Percentiles rank a stretch among this genome's conserved stretches.
phyloP scores from a whole-genome alignment of 2,888 invertebrate genomes.

The Nomada lathburiana region DNA sequence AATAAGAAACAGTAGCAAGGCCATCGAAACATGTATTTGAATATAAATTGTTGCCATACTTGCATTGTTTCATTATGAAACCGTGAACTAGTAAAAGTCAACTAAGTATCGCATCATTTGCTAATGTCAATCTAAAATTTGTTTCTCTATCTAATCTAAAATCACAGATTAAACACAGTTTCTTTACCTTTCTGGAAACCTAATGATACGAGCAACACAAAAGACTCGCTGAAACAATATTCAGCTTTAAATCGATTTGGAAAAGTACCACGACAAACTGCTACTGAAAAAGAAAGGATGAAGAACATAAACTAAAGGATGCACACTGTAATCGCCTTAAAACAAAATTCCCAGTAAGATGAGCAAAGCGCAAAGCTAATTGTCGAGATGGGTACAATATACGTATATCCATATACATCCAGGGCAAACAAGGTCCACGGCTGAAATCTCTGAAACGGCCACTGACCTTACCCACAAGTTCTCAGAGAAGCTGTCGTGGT shows the following conservation, averaged over 20 bases:
- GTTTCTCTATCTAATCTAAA: too few species aligned
- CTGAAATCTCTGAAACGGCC: constrained; percentile 51
- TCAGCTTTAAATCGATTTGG: neutral
- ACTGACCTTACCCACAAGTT: constrained; percentile 52
- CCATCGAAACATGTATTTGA: too few species aligned
- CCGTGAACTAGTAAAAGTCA: too few species aligned
- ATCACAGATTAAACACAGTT: too few species aligned
- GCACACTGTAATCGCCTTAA: neutral
- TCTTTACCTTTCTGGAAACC: too few species aligned
- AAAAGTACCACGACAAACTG: neutral
- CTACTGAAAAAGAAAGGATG: neutral
- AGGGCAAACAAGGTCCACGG: constrained; percentile 18
- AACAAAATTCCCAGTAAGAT: neutral
- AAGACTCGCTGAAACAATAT: neutral
- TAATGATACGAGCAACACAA: too few species aligned
- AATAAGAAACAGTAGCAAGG: too few species aligned
- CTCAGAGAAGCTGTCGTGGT: constrained; percentile 44
- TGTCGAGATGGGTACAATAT: too few species aligned
- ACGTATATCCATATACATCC: neutral
- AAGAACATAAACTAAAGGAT: neutral
- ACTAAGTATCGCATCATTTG: too few species aligned
- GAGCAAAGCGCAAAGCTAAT: neutral
- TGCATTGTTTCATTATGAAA: too few species aligned
- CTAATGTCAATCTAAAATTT: too few species aligned
- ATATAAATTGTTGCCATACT: too few species aligned